phyloP scores from a whole-genome alignment of 1,140 invertebrate genomes.

The Tetramorium alpestre region DNA sequence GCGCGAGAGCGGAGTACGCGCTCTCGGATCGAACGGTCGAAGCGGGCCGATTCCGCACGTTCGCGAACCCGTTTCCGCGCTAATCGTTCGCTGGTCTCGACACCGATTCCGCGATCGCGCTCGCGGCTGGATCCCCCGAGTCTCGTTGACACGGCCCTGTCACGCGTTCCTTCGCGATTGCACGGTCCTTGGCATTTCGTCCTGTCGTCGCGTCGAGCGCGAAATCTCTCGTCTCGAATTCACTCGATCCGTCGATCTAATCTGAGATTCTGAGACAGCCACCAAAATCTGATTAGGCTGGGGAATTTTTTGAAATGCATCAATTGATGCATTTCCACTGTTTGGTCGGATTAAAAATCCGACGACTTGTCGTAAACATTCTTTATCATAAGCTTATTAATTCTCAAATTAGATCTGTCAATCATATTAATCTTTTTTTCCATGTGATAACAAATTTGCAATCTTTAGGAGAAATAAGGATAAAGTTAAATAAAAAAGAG shows the following conservation, averaged over 20 bases:
- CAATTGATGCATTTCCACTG: too few species aligned
- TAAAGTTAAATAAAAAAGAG: neutral
- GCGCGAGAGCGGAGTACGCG: slow-evolving; percentile 27
- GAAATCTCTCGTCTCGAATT: neutral
- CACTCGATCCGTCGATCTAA: too few species aligned
- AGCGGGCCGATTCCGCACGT: slow-evolving; percentile 66
- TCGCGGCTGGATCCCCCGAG: slow-evolving; percentile 47
- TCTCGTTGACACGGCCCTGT: slow-evolving; percentile 64
- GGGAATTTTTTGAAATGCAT: too few species aligned
- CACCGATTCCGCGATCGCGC: slow-evolving; percentile 70
- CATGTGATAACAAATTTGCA: neutral
- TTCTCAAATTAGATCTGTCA: neutral
- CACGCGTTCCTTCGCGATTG: slow-evolving; percentile 34
- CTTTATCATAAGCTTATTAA: neutral
- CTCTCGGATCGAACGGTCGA: neutral
- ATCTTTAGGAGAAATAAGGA: neutral
- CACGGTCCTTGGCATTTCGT: slow-evolving; percentile 49
- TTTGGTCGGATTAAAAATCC: too few species aligned
- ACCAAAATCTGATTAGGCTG: too few species aligned
- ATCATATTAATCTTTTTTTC: neutral
- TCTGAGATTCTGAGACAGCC: too few species aligned
- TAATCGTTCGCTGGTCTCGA: slow-evolving; percentile 73
- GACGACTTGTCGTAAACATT: too few species aligned
- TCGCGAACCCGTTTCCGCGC: slow-evolving; percentile 67
- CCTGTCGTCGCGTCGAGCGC: slow-evolving; percentile 11